These are phyloP conservation scores for Drosophila tropicalis DNA, from an alignment of 1,140 invertebrate genomes.

Conservation along the genomic window DNA sequence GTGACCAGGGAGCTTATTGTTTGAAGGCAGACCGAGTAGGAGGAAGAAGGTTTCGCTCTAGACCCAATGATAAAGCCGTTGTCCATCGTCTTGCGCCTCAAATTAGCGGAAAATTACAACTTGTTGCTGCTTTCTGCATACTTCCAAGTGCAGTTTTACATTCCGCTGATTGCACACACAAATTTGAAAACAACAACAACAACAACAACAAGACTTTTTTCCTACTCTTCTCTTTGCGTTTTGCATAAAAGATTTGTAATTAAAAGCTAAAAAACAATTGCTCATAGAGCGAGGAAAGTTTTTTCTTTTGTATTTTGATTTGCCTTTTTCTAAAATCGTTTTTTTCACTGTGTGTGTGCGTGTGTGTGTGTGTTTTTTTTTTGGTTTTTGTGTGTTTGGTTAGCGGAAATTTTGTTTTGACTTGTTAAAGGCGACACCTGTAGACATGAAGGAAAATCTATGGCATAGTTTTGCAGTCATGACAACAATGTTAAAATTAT, in stretches of 20 bases:
- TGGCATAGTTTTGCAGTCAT: slow-evolving; percentile 52
- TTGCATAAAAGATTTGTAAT: slow-evolving; percentile 58
- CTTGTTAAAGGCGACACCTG: slow-evolving; percentile 44
- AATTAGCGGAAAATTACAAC: slow-evolving; percentile 79
- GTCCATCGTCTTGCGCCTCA: slow-evolving; percentile 59
- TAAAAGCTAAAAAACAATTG: slow-evolving; percentile 64
- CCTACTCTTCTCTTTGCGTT: slow-evolving; percentile 21
- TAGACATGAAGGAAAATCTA: slow-evolving; percentile 44
- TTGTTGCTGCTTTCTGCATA: slow-evolving; percentile 55
- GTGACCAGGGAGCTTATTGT: slow-evolving; percentile 31
- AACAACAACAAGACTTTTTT: neutral
- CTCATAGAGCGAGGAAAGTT: slow-evolving; percentile 51
- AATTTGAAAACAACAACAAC: slow-evolving; percentile 33
- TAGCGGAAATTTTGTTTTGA: slow-evolving; percentile 38
- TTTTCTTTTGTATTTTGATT: slow-evolving; percentile 13
- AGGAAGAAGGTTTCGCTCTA: slow-evolving; percentile 8
- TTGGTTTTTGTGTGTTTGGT: too few species aligned
- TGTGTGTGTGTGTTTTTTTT: too few species aligned
- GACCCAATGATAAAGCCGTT: slow-evolving; percentile 32
- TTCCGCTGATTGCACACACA: slow-evolving; percentile 67
- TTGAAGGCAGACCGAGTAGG: neutral
- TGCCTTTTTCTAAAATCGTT: neutral
- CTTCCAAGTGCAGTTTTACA: slow-evolving; percentile 44
- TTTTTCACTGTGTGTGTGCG: neutral
- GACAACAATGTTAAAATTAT: slow-evolving; percentile 52